Base-by-base conservation (phyloP, 30 jellyfish, hydroid and myxozoan genomes). In the Catostylus mosaicus region DNA sequence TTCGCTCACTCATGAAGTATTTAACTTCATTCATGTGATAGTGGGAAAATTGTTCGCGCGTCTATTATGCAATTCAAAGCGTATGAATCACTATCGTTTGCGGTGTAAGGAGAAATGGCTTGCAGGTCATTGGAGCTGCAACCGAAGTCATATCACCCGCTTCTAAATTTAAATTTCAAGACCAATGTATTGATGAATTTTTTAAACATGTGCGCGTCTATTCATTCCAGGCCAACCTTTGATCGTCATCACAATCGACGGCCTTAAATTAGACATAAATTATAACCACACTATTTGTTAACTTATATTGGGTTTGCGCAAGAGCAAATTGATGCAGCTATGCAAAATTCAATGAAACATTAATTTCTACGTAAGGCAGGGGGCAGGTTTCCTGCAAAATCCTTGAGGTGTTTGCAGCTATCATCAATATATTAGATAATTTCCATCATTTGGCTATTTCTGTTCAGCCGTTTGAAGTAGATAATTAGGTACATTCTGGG, bases 31-130 rank as follows among this genome's bases (percentile, higher is more conserved):
- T 68, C 65, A 68, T 7, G 45, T 34, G 64, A 33, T 68, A 5
- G 80, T 68, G 80, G 80, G 80, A 68, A 68, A 68, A 68, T 68
- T 24, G 38, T 34, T 68, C 64, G 16, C 80, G 80, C 80, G 80
- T 68, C 80, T 24, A 68, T 68, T 68, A 65, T 32, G 37, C 56
- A 3, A 68, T 68, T 68, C 38, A 34, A 48, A 12, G 57, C 14
- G 1, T 29, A 66, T 66, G 78, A 66, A 66, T 68, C 1, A 11
- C 30, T 35, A 30, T 12, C 35, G 18, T 68, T 68, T 35, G 66
- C 66, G 80, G 64, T 16, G n/a, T 23, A 18, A 22, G 74, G 64
- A 18, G 18, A 68, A 32, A 35, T 27, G 65, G 37, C 65, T 34
- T 48, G 80, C 38, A 68, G 65, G 51, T 66, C 10, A 24, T 0